These are phyloP conservation scores for Drosophila leonis DNA, from an alignment of 2,888 invertebrate genomes.

Conservation along the genomic window DNA sequence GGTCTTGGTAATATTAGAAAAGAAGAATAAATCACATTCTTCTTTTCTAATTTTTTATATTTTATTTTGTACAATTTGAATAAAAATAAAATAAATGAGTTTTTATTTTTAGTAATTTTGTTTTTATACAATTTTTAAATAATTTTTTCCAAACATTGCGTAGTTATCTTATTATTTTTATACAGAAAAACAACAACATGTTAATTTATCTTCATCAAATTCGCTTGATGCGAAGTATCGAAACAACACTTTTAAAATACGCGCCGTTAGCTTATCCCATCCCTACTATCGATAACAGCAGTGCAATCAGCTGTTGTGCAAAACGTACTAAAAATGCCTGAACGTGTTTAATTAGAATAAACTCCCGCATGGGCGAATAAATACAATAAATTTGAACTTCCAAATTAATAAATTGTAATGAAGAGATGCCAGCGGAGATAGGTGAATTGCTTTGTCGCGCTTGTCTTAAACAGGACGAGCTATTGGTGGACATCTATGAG, in stretches of 20 bases:
- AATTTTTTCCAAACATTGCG: too few species aligned
- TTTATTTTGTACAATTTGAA: not conserved
- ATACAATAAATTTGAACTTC: not conserved
- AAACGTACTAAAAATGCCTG: conserved; percentile 21
- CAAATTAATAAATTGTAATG: not conserved
- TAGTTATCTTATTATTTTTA: not conserved
- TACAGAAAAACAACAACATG: too few species aligned
- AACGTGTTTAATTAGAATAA: not conserved
- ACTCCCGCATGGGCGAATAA: conserved; percentile 3
- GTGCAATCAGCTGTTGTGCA: conserved; percentile 10
- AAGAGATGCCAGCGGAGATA: conserved; percentile 47
- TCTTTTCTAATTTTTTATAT: not conserved
- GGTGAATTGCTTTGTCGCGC: conserved; percentile 80
- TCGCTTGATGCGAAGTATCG: not conserved
- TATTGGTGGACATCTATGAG: conserved; percentile 82
- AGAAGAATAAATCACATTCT: too few species aligned
- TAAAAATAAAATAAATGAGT: not conserved
- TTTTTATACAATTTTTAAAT: not conserved
- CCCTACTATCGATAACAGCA: conserved; percentile 33
- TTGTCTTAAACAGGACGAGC: conserved; percentile 79
- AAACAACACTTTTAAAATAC: not conserved
- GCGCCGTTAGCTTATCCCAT: not conserved
- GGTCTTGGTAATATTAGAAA: not conserved
- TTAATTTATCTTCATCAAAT: too few species aligned
- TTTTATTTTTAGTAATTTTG: not conserved